Base-by-base conservation (phyloP, 2,797 vertebrate species). In the Ptychobarbus kaznakovi region DNA sequence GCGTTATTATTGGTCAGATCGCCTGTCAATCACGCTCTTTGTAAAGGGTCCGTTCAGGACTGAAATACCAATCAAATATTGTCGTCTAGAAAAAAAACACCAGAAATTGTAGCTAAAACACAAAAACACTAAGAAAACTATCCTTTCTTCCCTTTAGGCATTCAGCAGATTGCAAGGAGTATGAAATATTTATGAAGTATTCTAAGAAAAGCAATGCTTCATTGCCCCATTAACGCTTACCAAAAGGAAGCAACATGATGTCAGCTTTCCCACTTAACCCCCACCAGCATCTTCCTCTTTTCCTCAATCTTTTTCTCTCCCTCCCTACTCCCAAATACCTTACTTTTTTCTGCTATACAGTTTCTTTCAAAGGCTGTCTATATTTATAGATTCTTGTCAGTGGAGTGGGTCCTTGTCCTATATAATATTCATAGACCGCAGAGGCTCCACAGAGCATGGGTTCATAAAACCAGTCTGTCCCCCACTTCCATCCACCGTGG, bases 351-450 rank as follows among this genome's bases (percentile, higher is more conserved):
- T 56, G 35, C 56, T 63, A 28, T 40, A 70, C 73, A 63, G 2
- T 35, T 51, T n/a, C 32, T 72, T 73, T 70, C 75, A 68, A 75
- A 77, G 44, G 28, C 46, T 74, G 72, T 79, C 89, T 86, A 70
- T 89, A 85, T 90, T 88, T 88, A 89, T 87, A 83, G 69, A 53
- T 88, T 82, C 35, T 58, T 82, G 74, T 86, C 75, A 75, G 76
- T 40, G 72, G 12, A 75, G 78, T 65, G 74, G 70, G 40, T 77
- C 28, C 38, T 38, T 74, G 70, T 74, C 75, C 68, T 83, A 78
- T 91, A 75, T 89, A 91, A 90, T 89, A 91, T 91, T 91, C 87
- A 91, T 90, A 89, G 86, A 81, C 78, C 82, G 40, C 73, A 84
- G 77, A 42, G 66, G 56, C 74, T 89, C 78, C 38, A 58, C 85